These are phyloP conservation scores for Anoura caudifer DNA, from an alignment of 2,113 vertebrate species.

Conservation along the genomic window DNA sequence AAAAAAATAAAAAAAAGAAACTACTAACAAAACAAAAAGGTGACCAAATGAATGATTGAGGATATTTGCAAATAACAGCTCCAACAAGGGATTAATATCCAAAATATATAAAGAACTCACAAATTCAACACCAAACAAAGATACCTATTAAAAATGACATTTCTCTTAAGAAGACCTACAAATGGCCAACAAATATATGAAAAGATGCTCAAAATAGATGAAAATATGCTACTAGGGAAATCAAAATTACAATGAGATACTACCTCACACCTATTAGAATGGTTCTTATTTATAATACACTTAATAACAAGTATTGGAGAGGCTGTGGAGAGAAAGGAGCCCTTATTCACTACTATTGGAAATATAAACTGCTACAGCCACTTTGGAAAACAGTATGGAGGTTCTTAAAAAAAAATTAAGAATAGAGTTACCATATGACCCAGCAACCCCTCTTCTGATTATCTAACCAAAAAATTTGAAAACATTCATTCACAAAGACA, in stretches of 20 bases:
- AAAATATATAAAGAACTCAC: background rate
- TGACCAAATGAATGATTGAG: background rate
- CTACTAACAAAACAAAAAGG: background rate
- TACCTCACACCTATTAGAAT: background rate
- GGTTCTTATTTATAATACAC: background rate
- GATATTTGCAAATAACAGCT: background rate
- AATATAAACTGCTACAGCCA: background rate
- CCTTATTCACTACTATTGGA: background rate
- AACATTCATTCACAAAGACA: background rate
- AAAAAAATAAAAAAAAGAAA: no score
- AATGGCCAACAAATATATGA: background rate
- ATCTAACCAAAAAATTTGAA: background rate
- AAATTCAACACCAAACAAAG: background rate
- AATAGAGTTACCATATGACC: background rate
- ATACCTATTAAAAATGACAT: background rate
- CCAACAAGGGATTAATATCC: no score
- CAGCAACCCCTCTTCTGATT: background rate
- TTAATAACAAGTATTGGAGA: background rate
- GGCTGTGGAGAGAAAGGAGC: no score
- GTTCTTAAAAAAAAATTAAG: background rate
- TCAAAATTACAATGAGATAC: background rate
- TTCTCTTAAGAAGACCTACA: background rate
- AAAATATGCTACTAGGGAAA: background rate
- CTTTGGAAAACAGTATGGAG: background rate
- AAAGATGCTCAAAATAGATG: background rate